These are phyloP conservation scores for Axis porcinus DNA, from an alignment of 2,113 vertebrate genomes.

Conservation along the genomic window DNA sequence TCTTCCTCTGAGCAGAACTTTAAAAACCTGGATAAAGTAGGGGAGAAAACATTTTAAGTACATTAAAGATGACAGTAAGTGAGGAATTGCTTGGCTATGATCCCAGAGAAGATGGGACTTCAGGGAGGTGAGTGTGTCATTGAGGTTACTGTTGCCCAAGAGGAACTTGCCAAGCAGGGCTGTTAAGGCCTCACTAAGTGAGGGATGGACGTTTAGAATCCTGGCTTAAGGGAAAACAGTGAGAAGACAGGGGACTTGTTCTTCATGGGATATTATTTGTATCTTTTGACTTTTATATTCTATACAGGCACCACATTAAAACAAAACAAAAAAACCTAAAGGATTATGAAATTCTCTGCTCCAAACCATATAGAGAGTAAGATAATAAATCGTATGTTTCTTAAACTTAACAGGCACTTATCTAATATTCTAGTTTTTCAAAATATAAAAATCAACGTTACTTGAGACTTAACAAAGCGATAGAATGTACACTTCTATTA, in stretches of 20 bases:
- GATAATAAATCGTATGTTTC: not conserved
- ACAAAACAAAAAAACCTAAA: not conserved
- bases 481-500: not conserved
- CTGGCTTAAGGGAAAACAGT: not conserved
- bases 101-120: not conserved
- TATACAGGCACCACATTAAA: not conserved
- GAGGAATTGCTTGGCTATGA: not conserved
- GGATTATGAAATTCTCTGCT: not conserved
- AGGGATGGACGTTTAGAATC: not conserved
- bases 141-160: not conserved
- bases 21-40: not conserved
- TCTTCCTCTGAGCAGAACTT: not conserved
- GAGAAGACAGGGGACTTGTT: not conserved
- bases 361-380: not conserved
- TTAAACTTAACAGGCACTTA: not conserved
- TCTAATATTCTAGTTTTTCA: not conserved
- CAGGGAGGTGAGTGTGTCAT: not conserved
- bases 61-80: not conserved
- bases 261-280: not conserved
- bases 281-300: constrained; percentile 19
- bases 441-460: constrained; percentile 16
- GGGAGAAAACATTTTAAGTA: not conserved
- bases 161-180: not conserved
- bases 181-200: not conserved
- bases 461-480: not conserved